phyloP scores from a whole-genome alignment of 92 coral and sea anemone genomes.

The Epizoanthus rinbou region DNA sequence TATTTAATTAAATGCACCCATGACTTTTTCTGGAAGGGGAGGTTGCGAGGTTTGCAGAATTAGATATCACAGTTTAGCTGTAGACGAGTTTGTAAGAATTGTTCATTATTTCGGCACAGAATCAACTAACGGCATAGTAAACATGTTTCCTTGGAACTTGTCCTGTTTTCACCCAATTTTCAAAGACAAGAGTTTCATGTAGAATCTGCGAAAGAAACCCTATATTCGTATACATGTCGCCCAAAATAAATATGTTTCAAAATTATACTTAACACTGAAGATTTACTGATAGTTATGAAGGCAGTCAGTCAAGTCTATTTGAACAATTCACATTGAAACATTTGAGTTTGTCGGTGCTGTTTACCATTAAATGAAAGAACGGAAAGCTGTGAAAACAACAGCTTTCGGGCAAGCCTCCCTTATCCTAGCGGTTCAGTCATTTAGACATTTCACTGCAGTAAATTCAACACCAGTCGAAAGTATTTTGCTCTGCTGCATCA shows the following conservation, averaged over 20 bases:
- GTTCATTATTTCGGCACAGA: background rate
- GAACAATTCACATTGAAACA: conserved; percentile 3
- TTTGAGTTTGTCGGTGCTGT: background rate
- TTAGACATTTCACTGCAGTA: too few species aligned
- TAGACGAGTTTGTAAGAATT: too few species aligned
- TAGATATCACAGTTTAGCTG: too few species aligned
- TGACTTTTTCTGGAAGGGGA: too few species aligned
- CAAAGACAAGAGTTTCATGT: too few species aligned
- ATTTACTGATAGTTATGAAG: background rate
- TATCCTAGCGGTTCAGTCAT: too few species aligned
- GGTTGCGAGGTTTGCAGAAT: too few species aligned
- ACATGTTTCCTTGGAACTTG: background rate
- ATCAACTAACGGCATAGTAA: background rate
- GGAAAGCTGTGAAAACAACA: background rate
- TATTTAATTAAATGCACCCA: conserved; percentile 1
- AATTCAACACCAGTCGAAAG: too few species aligned
- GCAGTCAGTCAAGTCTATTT: conserved; percentile 5
- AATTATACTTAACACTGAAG: background rate
- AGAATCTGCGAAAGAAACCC: background rate
- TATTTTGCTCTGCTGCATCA: too few species aligned
- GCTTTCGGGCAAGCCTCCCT: background rate
- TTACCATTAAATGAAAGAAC: conserved; percentile 16
- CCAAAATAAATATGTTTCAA: background rate
- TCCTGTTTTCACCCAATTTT: background rate
- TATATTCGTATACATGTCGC: background rate